Base-by-base conservation (phyloP, 2,113 vertebrate genomes). In the Lepus americanus region DNA sequence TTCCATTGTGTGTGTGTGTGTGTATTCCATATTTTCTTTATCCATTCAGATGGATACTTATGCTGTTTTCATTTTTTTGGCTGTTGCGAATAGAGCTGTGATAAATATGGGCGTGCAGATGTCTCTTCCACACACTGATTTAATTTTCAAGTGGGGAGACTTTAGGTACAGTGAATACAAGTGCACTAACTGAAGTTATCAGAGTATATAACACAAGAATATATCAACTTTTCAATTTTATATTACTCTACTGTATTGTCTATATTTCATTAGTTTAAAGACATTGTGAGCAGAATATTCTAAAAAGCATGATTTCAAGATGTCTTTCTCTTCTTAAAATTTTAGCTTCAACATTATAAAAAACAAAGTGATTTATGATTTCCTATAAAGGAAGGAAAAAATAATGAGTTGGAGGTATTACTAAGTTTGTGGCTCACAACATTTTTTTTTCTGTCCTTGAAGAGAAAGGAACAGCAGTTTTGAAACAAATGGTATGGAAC, bases 191-290 rank as follows among this genome's bases (percentile, higher is more conserved):
- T 61, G 25, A 93, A 64, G 19, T 82, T 59, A 89, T 59, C 63
- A 76, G 87, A 88, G 9, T 84, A 69, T 22, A 20, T 72, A 25
- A 51, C 44, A 78, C 44, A 55, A 39, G 59, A 79, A 53, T 76
- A 76, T 1, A 94, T 19, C 16, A 51, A 49, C 39, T 55, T 89
- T 44, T 78, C 70, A 78, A 69, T 82, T 78, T 82, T 61, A 87
- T n/a, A 76, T 77, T 69, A 27, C n/a, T 94, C 81, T 83, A 89
- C 51, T 86, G 23, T 79, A 83, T 91, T 89, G 79, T 39, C 39
- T 55, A 39, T n/a, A 63, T 91, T 87, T 93, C 51, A 86, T 78
- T 85, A 36, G 2, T 74, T 66, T 76, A 49, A 69, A 91, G 55
- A 61, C 88, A 72, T 69, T 79, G 69, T 39, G 69, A 93, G 25